These are phyloP conservation scores for Ridgeia piscesae DNA, from an alignment of 1,140 invertebrate species.

Conservation along the genomic window DNA sequence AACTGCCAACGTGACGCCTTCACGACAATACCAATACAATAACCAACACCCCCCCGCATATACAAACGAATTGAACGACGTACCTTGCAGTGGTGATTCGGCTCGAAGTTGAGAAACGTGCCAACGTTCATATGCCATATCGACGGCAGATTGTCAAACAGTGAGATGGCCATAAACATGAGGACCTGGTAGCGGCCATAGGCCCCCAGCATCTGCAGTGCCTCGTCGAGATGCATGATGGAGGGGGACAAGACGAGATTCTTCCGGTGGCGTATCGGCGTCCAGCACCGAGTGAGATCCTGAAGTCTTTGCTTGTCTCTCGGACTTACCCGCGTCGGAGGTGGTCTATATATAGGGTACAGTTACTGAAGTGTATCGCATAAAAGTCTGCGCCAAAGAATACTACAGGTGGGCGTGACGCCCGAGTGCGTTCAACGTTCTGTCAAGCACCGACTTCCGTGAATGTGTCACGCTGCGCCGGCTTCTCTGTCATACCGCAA, in stretches of 20 bases:
- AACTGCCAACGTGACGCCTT: too few species aligned
- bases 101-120: conserved; percentile 24
- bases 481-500: neutral
- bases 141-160: conserved; percentile 26
- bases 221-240: conserved; percentile 26
- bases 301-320: neutral
- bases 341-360: neutral
- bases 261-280: neutral
- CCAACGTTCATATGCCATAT: conserved; percentile 27
- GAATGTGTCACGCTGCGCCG: neutral
- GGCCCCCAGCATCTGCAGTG: conserved; percentile 22
- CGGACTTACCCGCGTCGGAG: neutral
- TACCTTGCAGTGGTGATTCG: conserved; percentile 27
- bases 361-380: neutral
- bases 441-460: neutral
- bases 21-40: too few species aligned
- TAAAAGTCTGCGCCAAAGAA: neutral
- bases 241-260: neutral
- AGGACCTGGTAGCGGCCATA: conserved; percentile 28
- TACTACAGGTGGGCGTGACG: neutral
- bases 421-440: neutral
- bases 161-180: conserved; percentile 22
- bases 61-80: neutral
- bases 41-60: neutral
- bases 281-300: neutral